phyloP scores from a whole-genome alignment of 1,140 invertebrate genomes.

The Uloborus diversus region DNA sequence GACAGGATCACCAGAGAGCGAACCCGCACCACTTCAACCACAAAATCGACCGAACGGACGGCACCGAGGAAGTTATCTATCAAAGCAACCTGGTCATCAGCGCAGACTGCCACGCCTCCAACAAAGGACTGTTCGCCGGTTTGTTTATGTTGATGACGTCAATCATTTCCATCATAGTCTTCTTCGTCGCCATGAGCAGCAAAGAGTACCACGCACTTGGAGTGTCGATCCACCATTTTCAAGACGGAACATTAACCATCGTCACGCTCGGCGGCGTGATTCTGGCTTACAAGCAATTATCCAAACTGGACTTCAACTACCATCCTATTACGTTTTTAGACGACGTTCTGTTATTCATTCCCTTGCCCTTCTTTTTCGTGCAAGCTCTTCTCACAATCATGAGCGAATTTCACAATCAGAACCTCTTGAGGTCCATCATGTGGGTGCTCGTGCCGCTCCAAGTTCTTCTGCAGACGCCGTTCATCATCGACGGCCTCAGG shows the following conservation, averaged over 20 bases:
- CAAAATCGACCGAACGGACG: constrained; percentile 27
- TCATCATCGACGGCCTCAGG: constrained; percentile 79
- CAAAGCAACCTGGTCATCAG: constrained; percentile 72
- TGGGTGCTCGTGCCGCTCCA: constrained; percentile 60
- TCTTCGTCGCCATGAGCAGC: constrained; percentile 73
- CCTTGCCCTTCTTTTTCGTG: constrained; percentile 77
- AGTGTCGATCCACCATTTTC: constrained; percentile 58
- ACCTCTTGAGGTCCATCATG: constrained; percentile 7
- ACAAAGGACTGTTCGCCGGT: constrained; percentile 75
- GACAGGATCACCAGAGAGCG: constrained; percentile 63
- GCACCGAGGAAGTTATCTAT: constrained; percentile 63
- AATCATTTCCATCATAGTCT: constrained; percentile 74
- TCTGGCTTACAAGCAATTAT: constrained; percentile 69
- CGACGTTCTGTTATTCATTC: constrained; percentile 76
- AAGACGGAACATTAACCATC: constrained; percentile 29
- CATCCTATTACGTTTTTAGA: constrained; percentile 72
- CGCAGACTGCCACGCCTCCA: constrained; percentile 78
- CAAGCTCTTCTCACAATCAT: constrained; percentile 71
- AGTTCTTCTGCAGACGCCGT: constrained; percentile 73
- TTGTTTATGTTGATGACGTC: constrained; percentile 73
- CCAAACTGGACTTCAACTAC: constrained; percentile 73
- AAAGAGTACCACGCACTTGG: constrained; percentile 57
- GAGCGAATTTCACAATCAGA: constrained; percentile 61
- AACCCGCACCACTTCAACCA: constrained; percentile 36
- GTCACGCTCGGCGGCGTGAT: constrained; percentile 70